Evolutionary conservation across 1,140 invertebrate genomes (phyloP).

Genomic region (Drosophila sulfurigaster): DNA sequence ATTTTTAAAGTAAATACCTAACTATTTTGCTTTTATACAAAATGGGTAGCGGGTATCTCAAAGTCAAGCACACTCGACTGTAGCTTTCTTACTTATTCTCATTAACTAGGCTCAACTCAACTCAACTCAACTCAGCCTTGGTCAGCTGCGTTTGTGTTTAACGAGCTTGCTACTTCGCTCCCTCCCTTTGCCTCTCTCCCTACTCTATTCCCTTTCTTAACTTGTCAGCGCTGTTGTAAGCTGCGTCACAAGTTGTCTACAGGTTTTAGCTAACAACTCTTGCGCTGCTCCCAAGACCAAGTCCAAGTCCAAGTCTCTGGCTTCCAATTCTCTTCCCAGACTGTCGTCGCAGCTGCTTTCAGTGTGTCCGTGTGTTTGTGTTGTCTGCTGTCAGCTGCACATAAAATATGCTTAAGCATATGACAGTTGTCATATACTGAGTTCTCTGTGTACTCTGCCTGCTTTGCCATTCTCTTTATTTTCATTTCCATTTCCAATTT

Average conservation of each 20-base stretch:
- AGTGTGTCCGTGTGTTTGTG: background rate
- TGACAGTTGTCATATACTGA: slow-evolving; percentile 46
- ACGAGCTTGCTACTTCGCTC: background rate
- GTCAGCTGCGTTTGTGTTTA: slow-evolving; percentile 10
- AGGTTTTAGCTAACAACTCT: background rate
- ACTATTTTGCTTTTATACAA: no score
- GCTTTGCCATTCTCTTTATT: background rate
- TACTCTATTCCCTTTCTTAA: background rate
- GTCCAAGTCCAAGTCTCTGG: background rate
- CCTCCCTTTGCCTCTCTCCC: background rate
- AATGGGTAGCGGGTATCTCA: no score
- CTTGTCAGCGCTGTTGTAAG: slow-evolving; percentile 21
- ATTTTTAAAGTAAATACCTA: no score
- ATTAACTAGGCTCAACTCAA: slow-evolving; percentile 57
- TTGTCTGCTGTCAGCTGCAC: slow-evolving; percentile 65
- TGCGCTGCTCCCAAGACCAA: slow-evolving; percentile 5
- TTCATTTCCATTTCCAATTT: background rate
- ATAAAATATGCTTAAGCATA: slow-evolving; percentile 59
- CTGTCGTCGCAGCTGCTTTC: slow-evolving; percentile 1
- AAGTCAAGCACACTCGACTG: no score
- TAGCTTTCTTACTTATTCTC: slow-evolving; percentile 47
- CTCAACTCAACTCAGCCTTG: slow-evolving; percentile 7
- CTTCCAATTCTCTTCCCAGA: slow-evolving; percentile 13
- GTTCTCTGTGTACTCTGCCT: slow-evolving; percentile 1
- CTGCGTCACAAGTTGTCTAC: slow-evolving; percentile 23